These are phyloP conservation scores for Notodonta ziczac DNA, from an alignment of 2,888 invertebrate genomes.

Conservation along the genomic window DNA sequence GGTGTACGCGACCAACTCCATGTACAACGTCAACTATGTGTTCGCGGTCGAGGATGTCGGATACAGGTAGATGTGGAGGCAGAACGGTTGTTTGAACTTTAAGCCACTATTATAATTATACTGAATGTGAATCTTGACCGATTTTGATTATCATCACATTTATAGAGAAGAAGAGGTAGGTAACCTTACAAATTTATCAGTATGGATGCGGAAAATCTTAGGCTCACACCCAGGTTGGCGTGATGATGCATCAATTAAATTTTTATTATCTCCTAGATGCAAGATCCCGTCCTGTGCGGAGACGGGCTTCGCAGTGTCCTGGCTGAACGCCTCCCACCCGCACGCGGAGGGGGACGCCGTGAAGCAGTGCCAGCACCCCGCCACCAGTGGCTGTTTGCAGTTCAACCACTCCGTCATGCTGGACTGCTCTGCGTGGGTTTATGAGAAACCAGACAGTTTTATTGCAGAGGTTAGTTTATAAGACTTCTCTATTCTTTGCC, in stretches of 20 bases:
- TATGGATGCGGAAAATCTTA: no score
- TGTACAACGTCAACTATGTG: slow-evolving; percentile 78
- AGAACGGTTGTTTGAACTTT: no score
- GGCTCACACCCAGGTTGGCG: no score
- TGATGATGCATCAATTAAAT: background rate
- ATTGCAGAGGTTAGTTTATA: slow-evolving; percentile 64
- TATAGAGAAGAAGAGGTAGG: no score
- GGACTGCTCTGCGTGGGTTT: slow-evolving; percentile 63
- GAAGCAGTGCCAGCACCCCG: slow-evolving; percentile 57
- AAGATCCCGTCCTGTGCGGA: slow-evolving; percentile 58
- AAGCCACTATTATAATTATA: no score
- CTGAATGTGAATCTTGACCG: no score
- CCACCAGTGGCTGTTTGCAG: slow-evolving; percentile 32
- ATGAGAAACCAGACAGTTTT: slow-evolving; percentile 67
- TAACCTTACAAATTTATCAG: no score
- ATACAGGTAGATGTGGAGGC: slow-evolving; percentile 57
- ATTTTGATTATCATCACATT: no score
- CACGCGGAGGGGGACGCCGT: slow-evolving; percentile 36
- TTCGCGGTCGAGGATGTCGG: slow-evolving; percentile 73
- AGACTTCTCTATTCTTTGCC: no score
- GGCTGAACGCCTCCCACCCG: slow-evolving; percentile 48
- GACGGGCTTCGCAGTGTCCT: slow-evolving; percentile 43
- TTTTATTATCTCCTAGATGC: slow-evolving; percentile 51
- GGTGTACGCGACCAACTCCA: slow-evolving; percentile 77
- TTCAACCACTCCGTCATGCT: slow-evolving; percentile 40